phyloP scores from a whole-genome alignment of 2,888 invertebrate genomes.

The Drosophila merina region DNA sequence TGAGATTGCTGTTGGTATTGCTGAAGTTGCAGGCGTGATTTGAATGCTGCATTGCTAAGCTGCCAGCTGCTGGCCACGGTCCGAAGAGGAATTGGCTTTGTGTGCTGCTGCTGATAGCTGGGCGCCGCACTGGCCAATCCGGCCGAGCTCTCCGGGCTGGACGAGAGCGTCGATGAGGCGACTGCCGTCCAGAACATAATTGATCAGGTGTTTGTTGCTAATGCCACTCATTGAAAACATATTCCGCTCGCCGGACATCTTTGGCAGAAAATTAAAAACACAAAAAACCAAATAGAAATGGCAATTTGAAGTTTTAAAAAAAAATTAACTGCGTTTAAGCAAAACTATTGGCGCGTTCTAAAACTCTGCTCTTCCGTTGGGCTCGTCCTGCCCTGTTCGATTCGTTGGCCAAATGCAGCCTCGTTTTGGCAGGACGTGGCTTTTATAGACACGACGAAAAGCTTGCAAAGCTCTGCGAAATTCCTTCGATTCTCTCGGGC shows the following conservation, averaged over 20 bases:
- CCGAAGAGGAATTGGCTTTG: conserved; percentile 38
- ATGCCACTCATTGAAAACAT: background rate
- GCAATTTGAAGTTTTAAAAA: background rate
- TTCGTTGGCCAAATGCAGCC: conserved; percentile 39
- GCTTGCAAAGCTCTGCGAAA: conserved; percentile 16
- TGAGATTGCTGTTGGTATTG: conserved; percentile 30
- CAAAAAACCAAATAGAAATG: background rate
- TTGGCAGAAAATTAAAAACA: conserved; percentile 7
- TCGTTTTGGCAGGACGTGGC: background rate
- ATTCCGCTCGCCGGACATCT: conserved; percentile 15
- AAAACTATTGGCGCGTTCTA: background rate
- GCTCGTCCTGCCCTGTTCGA: background rate
- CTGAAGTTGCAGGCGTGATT: conserved; percentile 34
- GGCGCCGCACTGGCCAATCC: conserved; percentile 55
- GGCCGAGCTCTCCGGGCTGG: conserved; percentile 23
- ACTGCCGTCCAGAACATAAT: conserved; percentile 60
- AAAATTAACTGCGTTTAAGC: conserved; percentile 10
- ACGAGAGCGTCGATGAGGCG: conserved; percentile 52
- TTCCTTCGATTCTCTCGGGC: conserved; percentile 11
- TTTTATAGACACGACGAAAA: conserved; percentile 36
- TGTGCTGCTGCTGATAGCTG: conserved; percentile 52
- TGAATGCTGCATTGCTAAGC: conserved; percentile 50
- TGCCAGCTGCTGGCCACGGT: conserved; percentile 49
- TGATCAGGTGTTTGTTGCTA: background rate
- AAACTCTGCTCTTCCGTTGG: background rate